Evolutionary conservation across 2,113 vertebrate genomes (phyloP).

Genomic region (Lanius ludovicianus): DNA sequence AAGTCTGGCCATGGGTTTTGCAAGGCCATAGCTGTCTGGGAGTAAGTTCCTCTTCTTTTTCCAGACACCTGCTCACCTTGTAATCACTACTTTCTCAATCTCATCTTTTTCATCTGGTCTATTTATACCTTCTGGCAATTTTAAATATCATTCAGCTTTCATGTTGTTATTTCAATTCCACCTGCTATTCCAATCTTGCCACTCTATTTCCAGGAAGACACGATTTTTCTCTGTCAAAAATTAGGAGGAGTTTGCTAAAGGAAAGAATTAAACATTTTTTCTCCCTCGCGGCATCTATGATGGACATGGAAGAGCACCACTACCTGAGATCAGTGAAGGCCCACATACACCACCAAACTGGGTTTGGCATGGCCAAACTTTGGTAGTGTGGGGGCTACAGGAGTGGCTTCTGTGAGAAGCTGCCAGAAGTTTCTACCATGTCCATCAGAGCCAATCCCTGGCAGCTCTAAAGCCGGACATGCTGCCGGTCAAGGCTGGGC

Average conservation of each 20-base stretch:
- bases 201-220: background rate
- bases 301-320: background rate
- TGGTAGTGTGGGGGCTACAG: background rate
- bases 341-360: background rate
- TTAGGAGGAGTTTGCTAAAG: background rate
- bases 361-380: background rate
- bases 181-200: background rate
- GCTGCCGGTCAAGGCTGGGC: background rate
- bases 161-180: background rate
- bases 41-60: background rate
- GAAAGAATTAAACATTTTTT: background rate
- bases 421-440: background rate
- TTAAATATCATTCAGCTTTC: background rate
- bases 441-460: background rate
- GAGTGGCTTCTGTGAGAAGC: background rate
- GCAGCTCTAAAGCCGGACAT: fast-evolving
- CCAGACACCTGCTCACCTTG: background rate
- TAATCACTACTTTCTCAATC: background rate
- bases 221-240: background rate
- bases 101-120: background rate
- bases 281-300: background rate
- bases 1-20: background rate
- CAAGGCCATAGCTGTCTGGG: background rate
- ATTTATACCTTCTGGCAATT: background rate
- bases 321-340: background rate